Conservation (phyloP, 2,797 vertebrate species). For the Sebastes matsubarae region DNA sequence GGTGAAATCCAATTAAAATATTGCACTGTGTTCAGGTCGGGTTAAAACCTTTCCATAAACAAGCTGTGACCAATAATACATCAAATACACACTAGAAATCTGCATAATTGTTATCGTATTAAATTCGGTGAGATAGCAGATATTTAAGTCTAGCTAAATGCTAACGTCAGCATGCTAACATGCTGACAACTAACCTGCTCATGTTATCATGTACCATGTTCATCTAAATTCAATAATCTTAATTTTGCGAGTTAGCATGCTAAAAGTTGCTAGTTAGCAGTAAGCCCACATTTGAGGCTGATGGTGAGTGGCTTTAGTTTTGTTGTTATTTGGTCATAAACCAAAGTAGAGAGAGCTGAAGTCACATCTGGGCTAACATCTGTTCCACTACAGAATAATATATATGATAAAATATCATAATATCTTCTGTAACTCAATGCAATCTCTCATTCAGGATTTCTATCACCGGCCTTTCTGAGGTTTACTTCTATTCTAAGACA, state of each 20-base stretch:
- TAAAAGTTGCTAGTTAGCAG: not conserved
- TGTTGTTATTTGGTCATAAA: not conserved
- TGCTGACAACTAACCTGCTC: not conserved
- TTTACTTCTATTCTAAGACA: not conserved
- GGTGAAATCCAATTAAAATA: constrained; percentile 26
- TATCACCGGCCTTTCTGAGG: not conserved
- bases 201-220: not conserved
- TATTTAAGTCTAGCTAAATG: not conserved
- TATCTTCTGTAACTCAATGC: not conserved
- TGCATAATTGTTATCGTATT: not conserved
- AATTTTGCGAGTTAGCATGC: not conserved
- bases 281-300: not conserved
- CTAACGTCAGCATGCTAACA: not conserved
- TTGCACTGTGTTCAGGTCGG: constrained; percentile 4
- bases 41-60: not conserved
- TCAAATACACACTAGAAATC: not conserved
- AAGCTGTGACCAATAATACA: not conserved
- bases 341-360: not conserved
- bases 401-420: too few relatives aligned
- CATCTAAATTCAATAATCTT: not conserved
- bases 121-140: not conserved
- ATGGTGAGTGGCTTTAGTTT: not conserved
- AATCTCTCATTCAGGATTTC: not conserved
- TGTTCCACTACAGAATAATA: not conserved
- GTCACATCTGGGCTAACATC: not conserved